Evolutionary conservation across 2,888 invertebrate species (phyloP), one percentile per base, ranked within the genome.

Genomic region (Mimumesa dahlbomi): DNA sequence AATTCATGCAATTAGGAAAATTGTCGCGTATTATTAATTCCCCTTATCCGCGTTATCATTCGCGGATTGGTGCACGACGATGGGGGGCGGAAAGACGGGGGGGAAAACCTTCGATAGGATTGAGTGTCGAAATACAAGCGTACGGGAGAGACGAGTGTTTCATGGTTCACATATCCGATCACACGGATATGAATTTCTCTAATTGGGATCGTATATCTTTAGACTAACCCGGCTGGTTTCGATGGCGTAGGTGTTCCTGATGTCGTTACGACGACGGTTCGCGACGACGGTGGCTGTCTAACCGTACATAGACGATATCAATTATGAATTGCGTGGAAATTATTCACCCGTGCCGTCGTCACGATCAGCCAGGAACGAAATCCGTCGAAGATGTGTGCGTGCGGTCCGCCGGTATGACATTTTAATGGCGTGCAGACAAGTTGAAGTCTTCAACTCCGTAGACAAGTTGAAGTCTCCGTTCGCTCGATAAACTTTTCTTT

Each of bases 301-400:
- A 19, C 59, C 63, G 61, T 71, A 73, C 67, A 63, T 67, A 73
- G 76, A 63, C 46, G 73, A 67, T 57, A 72, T 79, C 72, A 80
- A 82, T 82, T 81, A 82, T 77, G 74, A 63, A 73, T 54, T 21
- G 57, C 14, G 43, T 22, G 19, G 68, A 72, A 72, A 81, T 83
- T 80, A 82, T 82, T 80, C 79, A 79, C 45, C 65, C 65, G 57
- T 57, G 52, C 62, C 71, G 79, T 83, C 79, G 75, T 79, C 79
- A 69, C 73, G 77, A 81, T 82, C 72, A 56, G 70, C 4, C 58
- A 62, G 56, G 62, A 71, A 57, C 58, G 62, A 69, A 75, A 69
- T 75, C 50, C 70, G 61, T 76, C 57, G 56, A 63, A 61, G 46
- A 45, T 49, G 21, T 31, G 46, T 18, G 11, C 13, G 13, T 46